phyloP scores from a whole-genome alignment of 2,888 invertebrate genomes.

The Tethea ocularis region DNA sequence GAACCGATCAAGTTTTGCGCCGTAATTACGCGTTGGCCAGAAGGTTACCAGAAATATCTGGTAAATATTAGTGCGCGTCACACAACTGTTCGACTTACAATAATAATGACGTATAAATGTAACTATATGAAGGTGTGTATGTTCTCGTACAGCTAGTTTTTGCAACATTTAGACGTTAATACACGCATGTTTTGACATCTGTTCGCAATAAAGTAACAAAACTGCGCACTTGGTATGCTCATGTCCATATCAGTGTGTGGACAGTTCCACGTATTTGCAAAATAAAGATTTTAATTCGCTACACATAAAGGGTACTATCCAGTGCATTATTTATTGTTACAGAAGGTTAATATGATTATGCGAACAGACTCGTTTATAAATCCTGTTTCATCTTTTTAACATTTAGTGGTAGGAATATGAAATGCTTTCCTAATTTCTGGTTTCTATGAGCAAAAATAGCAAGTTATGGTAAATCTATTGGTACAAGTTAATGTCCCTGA shows the following conservation, averaged over 20 bases:
- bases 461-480: neutral
- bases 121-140: conserved; percentile 17
- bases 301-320: conserved; percentile 1
- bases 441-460: neutral
- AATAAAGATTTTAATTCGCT: neutral
- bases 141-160: conserved; percentile 22
- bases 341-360: conserved; percentile 4
- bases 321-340: neutral
- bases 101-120: conserved; percentile 40
- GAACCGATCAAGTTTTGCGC: conserved; percentile 49
- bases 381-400: neutral
- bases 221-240: conserved; percentile 6
- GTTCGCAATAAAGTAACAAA: conserved; percentile 14
- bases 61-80: conserved; percentile 61
- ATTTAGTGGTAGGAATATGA: neutral
- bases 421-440: neutral
- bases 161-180: conserved; percentile 22
- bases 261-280: neutral
- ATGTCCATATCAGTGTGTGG: conserved; percentile 5
- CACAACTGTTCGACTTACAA: conserved; percentile 37
- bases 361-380: conserved; percentile 1
- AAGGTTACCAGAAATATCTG: conserved; percentile 57
- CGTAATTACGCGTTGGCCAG: conserved; percentile 42
- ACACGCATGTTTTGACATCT: conserved; percentile 30
- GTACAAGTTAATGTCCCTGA: neutral